A percentile compares a stretch with the other conserved stretches of the same genome.
Conservation (phyloP, 1,140 invertebrate species). For the Drosophila kohkoa region DNA sequence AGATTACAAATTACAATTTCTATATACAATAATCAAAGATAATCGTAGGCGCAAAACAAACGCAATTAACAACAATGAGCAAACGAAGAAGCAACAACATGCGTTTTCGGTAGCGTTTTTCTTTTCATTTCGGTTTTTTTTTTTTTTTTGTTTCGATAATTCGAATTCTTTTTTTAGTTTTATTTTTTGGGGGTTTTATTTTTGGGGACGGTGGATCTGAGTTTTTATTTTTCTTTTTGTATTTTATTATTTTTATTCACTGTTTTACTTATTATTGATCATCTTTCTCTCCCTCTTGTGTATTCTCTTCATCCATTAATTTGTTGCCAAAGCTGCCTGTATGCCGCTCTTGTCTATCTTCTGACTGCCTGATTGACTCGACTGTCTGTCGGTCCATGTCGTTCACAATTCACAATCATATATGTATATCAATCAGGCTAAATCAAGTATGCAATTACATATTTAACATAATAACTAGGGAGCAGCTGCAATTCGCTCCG, state of each 20-base stretch:
- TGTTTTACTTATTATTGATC: slow-evolving; percentile 9
- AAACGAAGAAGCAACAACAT: slow-evolving; percentile 34
- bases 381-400: no score
- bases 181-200: background rate
- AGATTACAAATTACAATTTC: slow-evolving; percentile 31
- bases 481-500: slow-evolving; percentile 22
- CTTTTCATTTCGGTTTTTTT: background rate
- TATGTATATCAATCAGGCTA: background rate
- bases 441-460: slow-evolving; percentile 21
- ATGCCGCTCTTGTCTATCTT: background rate
- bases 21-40: slow-evolving; percentile 42
- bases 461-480: slow-evolving; percentile 64
- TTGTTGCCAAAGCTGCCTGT: slow-evolving; percentile 1
- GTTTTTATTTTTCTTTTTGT: slow-evolving; percentile 4
- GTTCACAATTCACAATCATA: background rate
- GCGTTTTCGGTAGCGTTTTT: slow-evolving; percentile 17
- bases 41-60: slow-evolving; percentile 6
- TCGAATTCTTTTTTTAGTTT: slow-evolving; percentile 11
- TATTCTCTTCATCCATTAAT: background rate
- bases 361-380: background rate
- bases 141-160: slow-evolving; percentile 8
- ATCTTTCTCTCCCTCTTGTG: background rate
- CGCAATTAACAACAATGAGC: slow-evolving; percentile 34
- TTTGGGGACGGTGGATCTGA: slow-evolving; percentile 20
- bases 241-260: background rate